phyloP scores from a whole-genome alignment of 2,888 invertebrate genomes.

The Lasioglossum calceatum region DNA sequence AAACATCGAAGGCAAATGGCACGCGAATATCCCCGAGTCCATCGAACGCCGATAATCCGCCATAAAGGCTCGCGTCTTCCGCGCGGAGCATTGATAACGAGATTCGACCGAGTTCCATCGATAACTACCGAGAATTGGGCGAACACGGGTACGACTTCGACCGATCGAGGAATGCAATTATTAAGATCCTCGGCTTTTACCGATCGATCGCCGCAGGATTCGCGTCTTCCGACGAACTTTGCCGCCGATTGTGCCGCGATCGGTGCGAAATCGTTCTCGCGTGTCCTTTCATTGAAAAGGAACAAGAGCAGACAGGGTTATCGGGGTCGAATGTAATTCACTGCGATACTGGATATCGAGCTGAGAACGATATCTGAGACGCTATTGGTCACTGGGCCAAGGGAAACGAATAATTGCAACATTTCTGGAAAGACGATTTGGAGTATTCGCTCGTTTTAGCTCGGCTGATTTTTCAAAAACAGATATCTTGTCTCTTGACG shows the following conservation, averaged over 20 bases:
- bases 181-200: constrained; percentile 25
- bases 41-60: constrained; percentile 47
- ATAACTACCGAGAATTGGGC: neutral
- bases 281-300: neutral
- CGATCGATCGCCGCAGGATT: constrained; percentile 19
- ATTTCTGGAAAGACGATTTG: neutral
- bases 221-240: neutral
- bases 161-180: constrained; percentile 41
- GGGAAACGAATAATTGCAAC: neutral
- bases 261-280: neutral
- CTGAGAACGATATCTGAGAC: no score
- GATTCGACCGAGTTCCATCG: constrained; percentile 38
- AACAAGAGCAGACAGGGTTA: neutral
- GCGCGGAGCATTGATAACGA: constrained; percentile 44
- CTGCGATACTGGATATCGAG: neutral
- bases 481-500: no score
- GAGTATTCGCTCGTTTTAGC: no score
- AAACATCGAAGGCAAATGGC: constrained; percentile 24
- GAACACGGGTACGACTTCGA: constrained; percentile 2
- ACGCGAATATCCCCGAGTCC: constrained; percentile 27
- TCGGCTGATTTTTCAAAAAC: neutral
- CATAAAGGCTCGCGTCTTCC: constrained; percentile 36
- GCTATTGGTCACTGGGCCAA: neutral
- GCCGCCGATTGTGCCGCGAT: neutral
- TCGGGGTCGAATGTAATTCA: neutral